phyloP scores from a whole-genome alignment of 2,888 invertebrate species.

The Eurytoma adleriae region DNA sequence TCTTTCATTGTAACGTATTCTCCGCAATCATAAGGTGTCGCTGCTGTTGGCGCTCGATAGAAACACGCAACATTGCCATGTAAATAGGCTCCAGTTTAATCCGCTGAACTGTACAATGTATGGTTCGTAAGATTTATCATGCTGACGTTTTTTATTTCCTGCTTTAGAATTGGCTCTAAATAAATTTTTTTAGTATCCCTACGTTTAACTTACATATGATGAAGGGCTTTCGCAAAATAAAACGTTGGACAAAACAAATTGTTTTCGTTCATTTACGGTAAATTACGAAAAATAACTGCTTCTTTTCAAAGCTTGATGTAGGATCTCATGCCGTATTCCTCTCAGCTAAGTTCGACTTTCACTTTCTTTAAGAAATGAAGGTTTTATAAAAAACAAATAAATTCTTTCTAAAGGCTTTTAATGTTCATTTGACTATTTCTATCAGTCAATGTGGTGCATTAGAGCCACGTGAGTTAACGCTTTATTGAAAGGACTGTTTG shows the following conservation, averaged over 20 bases:
- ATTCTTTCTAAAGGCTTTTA: no score
- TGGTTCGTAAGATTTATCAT: conserved; percentile 32
- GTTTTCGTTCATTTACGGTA: no score
- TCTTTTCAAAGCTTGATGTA: neutral
- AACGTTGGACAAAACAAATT: no score
- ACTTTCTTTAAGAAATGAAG: no score
- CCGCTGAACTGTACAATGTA: neutral
- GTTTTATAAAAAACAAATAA: no score
- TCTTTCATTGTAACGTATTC: neutral
- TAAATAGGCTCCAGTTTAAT: conserved; percentile 34
- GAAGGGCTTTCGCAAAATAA: neutral
- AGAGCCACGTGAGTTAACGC: conserved; percentile 34
- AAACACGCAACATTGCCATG: conserved; percentile 48
- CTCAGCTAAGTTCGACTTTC: no score
- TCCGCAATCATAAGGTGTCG: conserved; percentile 34
- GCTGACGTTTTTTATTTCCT: conserved; percentile 25
- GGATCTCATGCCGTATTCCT: neutral
- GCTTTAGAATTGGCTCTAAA: no score
- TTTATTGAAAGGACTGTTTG: conserved; percentile 51
- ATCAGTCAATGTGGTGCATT: no score
- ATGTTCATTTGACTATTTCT: no score
- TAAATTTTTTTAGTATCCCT: no score
- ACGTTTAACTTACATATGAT: neutral
- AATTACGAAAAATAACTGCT: no score
- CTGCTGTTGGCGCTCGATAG: conserved; percentile 8